These are phyloP conservation scores for Shinisaurus crocodilurus DNA, from an alignment of 2,113 vertebrate species.

Conservation along the genomic window DNA sequence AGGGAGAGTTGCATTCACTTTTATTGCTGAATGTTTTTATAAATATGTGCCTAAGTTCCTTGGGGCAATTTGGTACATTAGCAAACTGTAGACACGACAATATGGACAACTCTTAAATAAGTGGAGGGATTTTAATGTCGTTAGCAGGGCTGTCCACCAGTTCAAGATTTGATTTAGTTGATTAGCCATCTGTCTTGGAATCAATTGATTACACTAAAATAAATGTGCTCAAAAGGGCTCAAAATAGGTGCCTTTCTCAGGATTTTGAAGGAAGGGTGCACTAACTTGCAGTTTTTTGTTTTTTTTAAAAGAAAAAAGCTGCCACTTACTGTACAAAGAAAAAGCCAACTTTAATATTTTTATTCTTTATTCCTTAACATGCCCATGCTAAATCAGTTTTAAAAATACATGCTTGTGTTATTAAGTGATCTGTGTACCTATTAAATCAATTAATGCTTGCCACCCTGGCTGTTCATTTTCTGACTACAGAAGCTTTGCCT, in stretches of 20 bases:
- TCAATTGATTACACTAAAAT: background rate
- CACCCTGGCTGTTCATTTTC: background rate
- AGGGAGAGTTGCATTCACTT: background rate
- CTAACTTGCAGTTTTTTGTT: background rate
- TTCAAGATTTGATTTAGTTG: background rate
- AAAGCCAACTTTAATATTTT: background rate
- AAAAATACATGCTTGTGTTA: background rate
- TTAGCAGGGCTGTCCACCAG: background rate
- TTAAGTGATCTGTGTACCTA: background rate
- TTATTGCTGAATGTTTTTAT: background rate
- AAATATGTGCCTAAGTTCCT: background rate
- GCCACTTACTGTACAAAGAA: background rate
- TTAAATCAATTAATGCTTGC: background rate
- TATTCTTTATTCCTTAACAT: background rate
- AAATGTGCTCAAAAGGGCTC: background rate
- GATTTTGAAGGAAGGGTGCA: background rate
- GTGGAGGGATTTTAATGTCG: no score
- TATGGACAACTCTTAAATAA: background rate
- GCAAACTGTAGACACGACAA: background rate
- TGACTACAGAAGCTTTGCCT: background rate
- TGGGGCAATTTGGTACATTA: background rate
- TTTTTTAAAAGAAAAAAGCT: background rate
- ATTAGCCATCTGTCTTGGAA: background rate
- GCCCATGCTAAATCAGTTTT: background rate
- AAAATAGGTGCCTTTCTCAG: background rate